Evolutionary conservation across 2,113 vertebrate genomes (phyloP).

Genomic region (Caranx ignobilis): DNA sequence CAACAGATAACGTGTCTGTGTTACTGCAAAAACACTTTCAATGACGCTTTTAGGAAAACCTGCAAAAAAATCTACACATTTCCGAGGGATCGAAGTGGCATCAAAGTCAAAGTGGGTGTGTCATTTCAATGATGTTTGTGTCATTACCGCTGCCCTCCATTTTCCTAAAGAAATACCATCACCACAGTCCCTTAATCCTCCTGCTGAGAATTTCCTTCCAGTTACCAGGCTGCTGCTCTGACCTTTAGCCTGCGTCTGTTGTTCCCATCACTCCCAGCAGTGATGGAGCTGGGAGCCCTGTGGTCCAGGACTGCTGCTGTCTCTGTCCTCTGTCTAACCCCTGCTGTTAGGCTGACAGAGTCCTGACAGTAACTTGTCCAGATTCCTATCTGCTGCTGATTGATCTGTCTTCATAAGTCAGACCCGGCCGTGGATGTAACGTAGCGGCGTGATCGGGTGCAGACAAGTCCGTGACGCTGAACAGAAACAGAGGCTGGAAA

Average conservation of each 20-base stretch:
- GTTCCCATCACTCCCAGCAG: neutral
- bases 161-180: neutral
- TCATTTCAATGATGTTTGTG: no score
- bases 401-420: neutral
- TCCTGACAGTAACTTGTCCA: slow-evolving; percentile 6
- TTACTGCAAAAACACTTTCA: no score
- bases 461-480: slow-evolving; percentile 3
- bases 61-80: no score
- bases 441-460: neutral
- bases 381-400: slow-evolving; percentile 28
- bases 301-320: slow-evolving; percentile 6
- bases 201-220: neutral
- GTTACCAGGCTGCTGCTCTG: neutral
- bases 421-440: neutral
- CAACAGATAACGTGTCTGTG: no score
- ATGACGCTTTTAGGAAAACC: no score
- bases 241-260: neutral
- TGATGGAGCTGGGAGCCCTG: neutral
- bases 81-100: no score
- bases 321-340: slow-evolving; percentile 26
- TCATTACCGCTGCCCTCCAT: no score
- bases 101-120: no score
- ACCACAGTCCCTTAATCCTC: neutral
- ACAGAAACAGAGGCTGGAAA: neutral
- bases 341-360: neutral